These are phyloP conservation scores for Brachionus asplanchnoidis DNA, from an alignment of 1,140 invertebrate genomes.

Conservation along the genomic window DNA sequence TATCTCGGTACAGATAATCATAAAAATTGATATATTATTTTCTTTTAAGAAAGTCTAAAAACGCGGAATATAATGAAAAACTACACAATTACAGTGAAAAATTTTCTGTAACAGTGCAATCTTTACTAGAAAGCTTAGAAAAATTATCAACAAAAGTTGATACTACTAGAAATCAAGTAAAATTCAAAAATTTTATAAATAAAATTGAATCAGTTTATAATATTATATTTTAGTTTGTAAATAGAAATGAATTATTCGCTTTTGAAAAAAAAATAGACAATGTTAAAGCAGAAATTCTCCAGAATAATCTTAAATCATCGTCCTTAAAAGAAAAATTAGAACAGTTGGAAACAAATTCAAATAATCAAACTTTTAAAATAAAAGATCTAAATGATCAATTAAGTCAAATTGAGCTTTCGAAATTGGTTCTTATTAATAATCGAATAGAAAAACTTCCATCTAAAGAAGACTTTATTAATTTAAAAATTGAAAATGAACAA, in stretches of 20 bases:
- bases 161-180: background rate
- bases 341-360: background rate
- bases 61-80: background rate
- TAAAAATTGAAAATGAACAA: background rate
- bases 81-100: constrained; percentile 25
- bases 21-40: background rate
- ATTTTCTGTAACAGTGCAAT: background rate
- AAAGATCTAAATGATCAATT: background rate
- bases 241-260: background rate
- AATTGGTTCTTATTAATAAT: background rate
- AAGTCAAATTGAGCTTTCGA: background rate
- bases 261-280: background rate
- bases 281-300: background rate
- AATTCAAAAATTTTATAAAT: background rate
- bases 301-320: background rate
- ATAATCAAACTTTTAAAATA: background rate
- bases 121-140: background rate
- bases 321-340: background rate
- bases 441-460: background rate
- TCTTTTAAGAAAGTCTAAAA: background rate
- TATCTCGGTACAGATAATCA: background rate
- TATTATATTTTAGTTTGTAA: background rate
- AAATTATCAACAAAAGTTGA: background rate
- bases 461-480: background rate
- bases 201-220: background rate